Conservation (phyloP, 2,113 vertebrate species). For the Bubo bubo region DNA sequence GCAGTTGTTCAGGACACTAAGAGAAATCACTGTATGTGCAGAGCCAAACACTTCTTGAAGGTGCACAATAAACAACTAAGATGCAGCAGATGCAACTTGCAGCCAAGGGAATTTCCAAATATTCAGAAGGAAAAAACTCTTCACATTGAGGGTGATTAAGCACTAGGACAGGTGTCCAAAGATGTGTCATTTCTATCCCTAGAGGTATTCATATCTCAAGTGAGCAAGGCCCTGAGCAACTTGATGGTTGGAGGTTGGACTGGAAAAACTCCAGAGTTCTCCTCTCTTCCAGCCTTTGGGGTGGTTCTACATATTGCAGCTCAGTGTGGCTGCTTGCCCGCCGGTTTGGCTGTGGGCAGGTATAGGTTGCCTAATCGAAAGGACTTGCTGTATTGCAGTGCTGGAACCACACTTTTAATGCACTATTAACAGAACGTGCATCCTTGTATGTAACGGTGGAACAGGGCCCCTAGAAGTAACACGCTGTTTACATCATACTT, state of each 20-base stretch:
- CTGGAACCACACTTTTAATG: not conserved
- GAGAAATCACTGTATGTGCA: not conserved
- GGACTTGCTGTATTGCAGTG: not conserved
- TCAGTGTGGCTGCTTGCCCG: not conserved
- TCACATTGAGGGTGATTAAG: not conserved
- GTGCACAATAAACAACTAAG: not conserved
- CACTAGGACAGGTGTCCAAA: not conserved
- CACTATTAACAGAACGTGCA: not conserved
- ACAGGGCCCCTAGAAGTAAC: not conserved
- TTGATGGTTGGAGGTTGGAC: not conserved
- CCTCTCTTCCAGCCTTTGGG: fast-evolving
- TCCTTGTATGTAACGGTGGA: not conserved
- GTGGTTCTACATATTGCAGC: not conserved
- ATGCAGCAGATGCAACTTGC: not conserved
- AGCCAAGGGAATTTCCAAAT: not conserved
- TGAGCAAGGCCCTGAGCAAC: not conserved
- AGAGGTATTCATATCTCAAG: not conserved
- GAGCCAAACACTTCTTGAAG: not conserved
- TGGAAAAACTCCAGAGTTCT: not conserved
- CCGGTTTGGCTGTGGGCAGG: not conserved
- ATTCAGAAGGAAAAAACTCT: not conserved
- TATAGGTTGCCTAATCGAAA: not conserved
- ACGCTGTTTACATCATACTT: not conserved
- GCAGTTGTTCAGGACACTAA: not conserved
- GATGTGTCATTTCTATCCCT: not conserved